These are phyloP conservation scores for Columba livia DNA, from an alignment of 2,113 vertebrate species.

Conservation along the genomic window DNA sequence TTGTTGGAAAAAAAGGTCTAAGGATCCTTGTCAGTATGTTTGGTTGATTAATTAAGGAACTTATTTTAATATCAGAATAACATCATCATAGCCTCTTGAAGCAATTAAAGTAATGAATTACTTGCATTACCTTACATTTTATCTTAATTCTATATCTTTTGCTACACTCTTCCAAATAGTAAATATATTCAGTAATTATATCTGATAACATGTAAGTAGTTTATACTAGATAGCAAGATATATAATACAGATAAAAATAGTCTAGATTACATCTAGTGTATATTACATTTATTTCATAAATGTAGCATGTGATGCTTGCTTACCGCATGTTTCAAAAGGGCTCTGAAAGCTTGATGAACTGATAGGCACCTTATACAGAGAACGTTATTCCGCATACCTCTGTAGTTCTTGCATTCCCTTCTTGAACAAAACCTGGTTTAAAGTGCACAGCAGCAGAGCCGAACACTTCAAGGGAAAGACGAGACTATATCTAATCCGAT, in stretches of 20 bases:
- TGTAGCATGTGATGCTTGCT: neutral
- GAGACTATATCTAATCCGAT: neutral
- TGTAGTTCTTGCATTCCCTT: neutral
- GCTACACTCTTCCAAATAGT: constrained; percentile 19
- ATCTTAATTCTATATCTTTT: constrained; percentile 42
- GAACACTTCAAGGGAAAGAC: neutral
- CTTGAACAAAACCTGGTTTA: neutral
- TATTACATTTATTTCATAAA: constrained; percentile 30
- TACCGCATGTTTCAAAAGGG: neutral
- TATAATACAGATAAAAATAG: constrained; percentile 8
- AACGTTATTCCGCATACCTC: neutral
- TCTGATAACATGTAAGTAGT: constrained; percentile 64
- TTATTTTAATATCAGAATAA: constrained; percentile 59
- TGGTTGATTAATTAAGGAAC: constrained; percentile 61
- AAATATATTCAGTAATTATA: constrained; percentile 64
- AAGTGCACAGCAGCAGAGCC: neutral
- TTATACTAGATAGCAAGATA: constrained; percentile 32
- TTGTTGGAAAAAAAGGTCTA: constrained; percentile 16
- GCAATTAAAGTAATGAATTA: constrained; percentile 55
- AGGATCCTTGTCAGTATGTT: constrained; percentile 35
- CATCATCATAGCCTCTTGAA: constrained; percentile 38
- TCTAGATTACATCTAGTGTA: constrained; percentile 1
- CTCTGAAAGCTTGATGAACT: neutral
- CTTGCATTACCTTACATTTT: constrained; percentile 36
- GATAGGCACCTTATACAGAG: neutral